Conservation (phyloP, 2,888 invertebrate species). For the Polymixis lichenea region DNA sequence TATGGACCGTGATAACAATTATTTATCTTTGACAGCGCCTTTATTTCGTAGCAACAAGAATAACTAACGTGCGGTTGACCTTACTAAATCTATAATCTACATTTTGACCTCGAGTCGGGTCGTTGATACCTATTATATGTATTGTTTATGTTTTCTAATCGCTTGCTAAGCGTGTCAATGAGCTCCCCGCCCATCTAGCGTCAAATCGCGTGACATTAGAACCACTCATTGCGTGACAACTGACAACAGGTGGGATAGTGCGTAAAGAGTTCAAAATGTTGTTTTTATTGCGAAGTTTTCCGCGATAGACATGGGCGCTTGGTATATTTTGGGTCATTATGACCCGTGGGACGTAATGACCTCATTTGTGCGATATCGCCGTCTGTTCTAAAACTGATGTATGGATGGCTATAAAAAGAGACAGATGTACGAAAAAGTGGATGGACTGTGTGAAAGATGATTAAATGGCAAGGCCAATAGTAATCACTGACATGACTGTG, state of each 20-base stretch:
- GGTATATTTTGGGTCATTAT: slow-evolving; percentile 16
- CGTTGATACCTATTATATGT: slow-evolving; percentile 34
- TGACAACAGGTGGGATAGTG: slow-evolving; percentile 26
- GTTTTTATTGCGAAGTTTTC: slow-evolving; percentile 29
- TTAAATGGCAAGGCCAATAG: not conserved
- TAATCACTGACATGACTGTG: not conserved
- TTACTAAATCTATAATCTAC: not conserved
- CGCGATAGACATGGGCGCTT: not conserved
- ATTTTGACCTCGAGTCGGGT: slow-evolving; percentile 28
- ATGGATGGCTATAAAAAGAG: not conserved
- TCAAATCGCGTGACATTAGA: slow-evolving; percentile 53
- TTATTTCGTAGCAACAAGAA: slow-evolving; percentile 6
- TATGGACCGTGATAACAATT: not conserved
- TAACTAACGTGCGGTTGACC: not conserved
- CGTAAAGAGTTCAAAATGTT: slow-evolving; percentile 35
- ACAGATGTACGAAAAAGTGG: not conserved
- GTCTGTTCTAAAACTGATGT: not conserved
- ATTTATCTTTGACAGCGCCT: not conserved
- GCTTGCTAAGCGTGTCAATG: slow-evolving; percentile 52
- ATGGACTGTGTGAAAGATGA: not conserved
- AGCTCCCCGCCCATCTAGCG: slow-evolving; percentile 25
- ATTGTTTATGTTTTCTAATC: slow-evolving; percentile 60
- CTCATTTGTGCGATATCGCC: not conserved
- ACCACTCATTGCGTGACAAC: slow-evolving; percentile 44
- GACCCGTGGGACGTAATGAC: not conserved